Evolutionary conservation across 1,140 invertebrate species (phyloP), one percentile per base, ranked within the genome.

Genomic region (Stenopsyche tienmushanensis): DNA sequence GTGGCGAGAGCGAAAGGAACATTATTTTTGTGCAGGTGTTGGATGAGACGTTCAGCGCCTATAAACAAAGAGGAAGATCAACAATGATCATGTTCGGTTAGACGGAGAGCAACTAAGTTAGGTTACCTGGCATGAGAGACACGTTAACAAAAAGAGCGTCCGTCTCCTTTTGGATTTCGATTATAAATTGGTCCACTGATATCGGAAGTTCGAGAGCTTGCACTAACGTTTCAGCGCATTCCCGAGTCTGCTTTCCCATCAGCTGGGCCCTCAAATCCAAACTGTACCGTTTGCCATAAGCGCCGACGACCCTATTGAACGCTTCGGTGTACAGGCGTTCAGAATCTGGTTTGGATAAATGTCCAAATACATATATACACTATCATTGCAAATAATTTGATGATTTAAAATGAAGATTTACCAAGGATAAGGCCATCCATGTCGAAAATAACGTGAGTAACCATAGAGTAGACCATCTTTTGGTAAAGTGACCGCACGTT

Each of bases 1-100:
- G 90, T 91, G 1, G 90, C 91, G 24, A 93, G 76, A 10, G 87
- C 87, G 24, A 90, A 85, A 3, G 87, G 88, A 42, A 90, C 75
- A 2, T 82, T 79, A 60, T 88, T 79, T 10, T 77, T 76, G 63
- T 86, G 73, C n/a, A 92, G 78, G 75, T 93, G 89, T 50, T 79
- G 72, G 0, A 92, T 82, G 23, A 93, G 74, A 71, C 79, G 84
- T 71, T 86, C 80, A 21, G 86, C 90, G 44, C 90, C 90, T 85
- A 73, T 67, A 81, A 79, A 70, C 64, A 65, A 45, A 21, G 50
- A 54, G n/a, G 25, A 26, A 42, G 3, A 23, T 10, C 24, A 17
- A 41, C 45, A 5, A 1, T 1, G 18, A 13, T n/a, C 18, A 2
- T 44, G 18, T 15, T 15, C 13, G 41, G 3, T 3, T 3, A 44